phyloP scores from a whole-genome alignment of 37 sponge, comb jelly and placozoan species.

The Spongia lamella region DNA sequence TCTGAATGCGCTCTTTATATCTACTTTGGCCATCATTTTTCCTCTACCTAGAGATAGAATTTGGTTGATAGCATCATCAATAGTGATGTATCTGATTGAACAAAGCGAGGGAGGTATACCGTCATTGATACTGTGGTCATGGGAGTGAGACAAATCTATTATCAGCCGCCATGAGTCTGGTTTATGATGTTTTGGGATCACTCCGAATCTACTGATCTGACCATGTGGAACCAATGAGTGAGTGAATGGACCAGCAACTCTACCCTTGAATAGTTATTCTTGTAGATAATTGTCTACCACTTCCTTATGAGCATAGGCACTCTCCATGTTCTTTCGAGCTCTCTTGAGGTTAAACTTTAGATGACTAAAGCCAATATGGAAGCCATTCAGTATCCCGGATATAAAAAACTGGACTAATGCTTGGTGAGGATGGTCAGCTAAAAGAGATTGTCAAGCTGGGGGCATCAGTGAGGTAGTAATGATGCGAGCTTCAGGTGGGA shows the following conservation, averaged over 20 bases:
- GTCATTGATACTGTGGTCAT: conserved; percentile 11
- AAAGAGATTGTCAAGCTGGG: background rate
- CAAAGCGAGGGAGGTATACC: conserved; percentile 12
- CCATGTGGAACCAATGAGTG: background rate
- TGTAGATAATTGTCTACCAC: background rate
- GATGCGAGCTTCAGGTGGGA: background rate
- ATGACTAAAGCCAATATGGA: background rate
- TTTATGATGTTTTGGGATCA: conserved; percentile 9
- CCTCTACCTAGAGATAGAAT: conserved; percentile 12
- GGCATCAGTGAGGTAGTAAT: conserved; percentile 6
- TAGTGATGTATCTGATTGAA: conserved; percentile 26
- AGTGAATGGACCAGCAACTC: conserved; percentile 1
- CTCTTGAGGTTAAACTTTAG: background rate
- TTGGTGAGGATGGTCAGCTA: conserved; percentile 7
- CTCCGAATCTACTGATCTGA: conserved; percentile 20
- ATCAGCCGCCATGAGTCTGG: conserved; percentile 25
- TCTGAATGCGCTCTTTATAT: no score
- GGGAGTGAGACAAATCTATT: conserved; percentile 15
- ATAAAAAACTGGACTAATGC: conserved; percentile 8
- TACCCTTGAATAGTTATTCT: background rate
- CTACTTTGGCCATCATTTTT: conserved; percentile 1
- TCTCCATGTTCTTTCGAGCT: conserved; percentile 11
- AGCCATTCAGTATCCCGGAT: background rate
- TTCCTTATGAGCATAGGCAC: background rate
- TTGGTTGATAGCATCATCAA: conserved; percentile 7